phyloP scores from a whole-genome alignment of 2,888 invertebrate species.

The Dicyrtoma fusca region DNA sequence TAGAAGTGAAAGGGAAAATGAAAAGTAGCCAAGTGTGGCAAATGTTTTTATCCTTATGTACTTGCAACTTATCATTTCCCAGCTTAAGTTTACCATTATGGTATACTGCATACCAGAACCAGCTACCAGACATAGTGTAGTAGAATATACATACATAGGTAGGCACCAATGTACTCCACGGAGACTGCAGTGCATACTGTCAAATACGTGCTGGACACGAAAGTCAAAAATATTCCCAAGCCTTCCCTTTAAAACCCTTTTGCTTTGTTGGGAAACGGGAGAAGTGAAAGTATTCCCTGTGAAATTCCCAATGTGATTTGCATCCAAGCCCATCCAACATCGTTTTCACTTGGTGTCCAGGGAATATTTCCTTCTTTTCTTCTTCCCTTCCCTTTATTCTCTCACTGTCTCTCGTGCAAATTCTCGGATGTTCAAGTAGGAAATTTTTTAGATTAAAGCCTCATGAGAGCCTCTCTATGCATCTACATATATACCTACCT shows the following conservation, averaged over 20 bases:
- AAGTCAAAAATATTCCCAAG: too few relatives aligned
- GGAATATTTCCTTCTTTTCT: conserved; percentile 16
- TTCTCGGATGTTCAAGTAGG: neutral
- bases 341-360: conserved; percentile 27
- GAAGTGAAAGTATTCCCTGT: too few relatives aligned
- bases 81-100: conserved; percentile 1
- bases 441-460: conserved; percentile 1
- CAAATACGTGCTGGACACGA: too few relatives aligned
- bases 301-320: conserved; percentile 34
- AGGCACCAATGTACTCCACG: too few relatives aligned
- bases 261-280: too few relatives aligned
- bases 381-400: conserved; percentile 12
- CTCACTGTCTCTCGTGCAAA: conserved; percentile 8
- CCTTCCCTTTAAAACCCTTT: too few relatives aligned
- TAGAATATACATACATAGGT: too few relatives aligned
- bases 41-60: conserved; percentile 9
- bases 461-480: neutral
- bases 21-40: conserved; percentile 21
- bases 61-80: neutral
- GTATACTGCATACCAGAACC: neutral
- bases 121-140: too few relatives aligned
- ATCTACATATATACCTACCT: too few relatives aligned
- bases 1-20: conserved; percentile 1
- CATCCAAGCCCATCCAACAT: conserved; percentile 31
- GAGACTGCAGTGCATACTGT: too few relatives aligned